Evolutionary conservation across 2,888 invertebrate genomes (phyloP), one percentile per base, ranked within the genome.

Genomic region (Sepioteuthis lessoniana): DNA sequence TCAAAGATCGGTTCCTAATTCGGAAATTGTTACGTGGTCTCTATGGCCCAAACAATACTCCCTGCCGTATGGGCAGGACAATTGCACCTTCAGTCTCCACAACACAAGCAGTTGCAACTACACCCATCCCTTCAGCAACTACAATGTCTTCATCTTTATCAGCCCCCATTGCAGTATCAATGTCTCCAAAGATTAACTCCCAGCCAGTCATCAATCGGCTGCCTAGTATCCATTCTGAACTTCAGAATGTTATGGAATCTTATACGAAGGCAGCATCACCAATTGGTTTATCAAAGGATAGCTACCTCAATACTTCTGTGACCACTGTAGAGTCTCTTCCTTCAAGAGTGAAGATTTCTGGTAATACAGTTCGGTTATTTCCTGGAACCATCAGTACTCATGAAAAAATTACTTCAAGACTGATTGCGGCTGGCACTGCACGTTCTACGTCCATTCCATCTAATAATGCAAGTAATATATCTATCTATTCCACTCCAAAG

Each of bases 1-100:
- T 95, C 94, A 95, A 95, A 94, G 95, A 95, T 93, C 91, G 95
- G 37, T 95, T 95, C 60, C 94, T 94, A 7, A 94, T 95, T 92
- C 91, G 95, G 25, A 95, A 95, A 92, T 90, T 95, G 38, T 90
- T 95, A n/a, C 94, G 95, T 8, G 95, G 95, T 76, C 42, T 93
- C 38, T 93, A 93, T 93, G 93, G 93, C 7, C 93, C 60, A 28
- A 93, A 55, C 60, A 93, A 93, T 55, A 47, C 42, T 13, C 55
- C 50, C 10, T 93, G 93, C 21, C 93, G 93, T 16, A 38, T 93
- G 55, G 93, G 47, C 31, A 93, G 50, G 38, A n/a, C 93, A 47
- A 93, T 93, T 93, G 93, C 93, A 35, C 21, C 50, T 2, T 47
- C 93, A 60, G 55, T 55, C 16, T 19, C 35, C 19, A 93, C 50